Conservation (phyloP, 1,140 invertebrate genomes). For the Saccostrea echinata region DNA sequence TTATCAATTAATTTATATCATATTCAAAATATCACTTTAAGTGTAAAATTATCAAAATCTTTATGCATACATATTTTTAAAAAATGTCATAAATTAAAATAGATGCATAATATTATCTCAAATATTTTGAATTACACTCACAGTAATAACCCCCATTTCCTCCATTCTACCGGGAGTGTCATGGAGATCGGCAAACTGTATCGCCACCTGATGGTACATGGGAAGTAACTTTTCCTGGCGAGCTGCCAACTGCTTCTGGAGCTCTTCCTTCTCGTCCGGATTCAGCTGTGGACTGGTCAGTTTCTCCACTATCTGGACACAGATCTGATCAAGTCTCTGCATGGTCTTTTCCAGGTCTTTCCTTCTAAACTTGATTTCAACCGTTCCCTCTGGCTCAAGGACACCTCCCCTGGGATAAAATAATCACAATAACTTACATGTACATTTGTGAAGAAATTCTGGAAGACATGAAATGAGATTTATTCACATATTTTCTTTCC, state of each 20-base stretch:
- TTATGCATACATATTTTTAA: neutral
- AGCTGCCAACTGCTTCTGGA: slow-evolving; percentile 88
- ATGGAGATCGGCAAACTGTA: slow-evolving; percentile 98
- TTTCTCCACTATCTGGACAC: slow-evolving; percentile 74
- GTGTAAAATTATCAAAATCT: neutral
- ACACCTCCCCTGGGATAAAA: slow-evolving; percentile 88
- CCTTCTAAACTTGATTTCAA: slow-evolving; percentile 97
- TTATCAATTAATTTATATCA: too few relatives aligned
- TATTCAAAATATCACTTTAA: too few relatives aligned
- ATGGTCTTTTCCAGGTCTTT: slow-evolving; percentile 87
- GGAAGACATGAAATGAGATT: too few relatives aligned
- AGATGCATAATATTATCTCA: neutral
- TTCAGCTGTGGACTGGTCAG: slow-evolving; percentile 74
- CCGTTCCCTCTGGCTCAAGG: slow-evolving; percentile 96
- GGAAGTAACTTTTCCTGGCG: slow-evolving; percentile 90
- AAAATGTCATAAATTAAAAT: neutral
- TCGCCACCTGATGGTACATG: slow-evolving; percentile 94
- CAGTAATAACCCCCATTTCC: slow-evolving; percentile 94
- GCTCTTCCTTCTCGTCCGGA: slow-evolving; percentile 81
- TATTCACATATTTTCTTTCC: too few relatives aligned
- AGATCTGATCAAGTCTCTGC: slow-evolving; percentile 80
- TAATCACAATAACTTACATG: neutral
- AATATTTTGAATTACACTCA: slow-evolving; percentile 72
- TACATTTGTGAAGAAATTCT: neutral
- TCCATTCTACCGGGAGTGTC: slow-evolving; percentile 98